Evolutionary conservation across 2,797 vertebrate species (phyloP).

Genomic region (Lagorchestes hirsutus): DNA sequence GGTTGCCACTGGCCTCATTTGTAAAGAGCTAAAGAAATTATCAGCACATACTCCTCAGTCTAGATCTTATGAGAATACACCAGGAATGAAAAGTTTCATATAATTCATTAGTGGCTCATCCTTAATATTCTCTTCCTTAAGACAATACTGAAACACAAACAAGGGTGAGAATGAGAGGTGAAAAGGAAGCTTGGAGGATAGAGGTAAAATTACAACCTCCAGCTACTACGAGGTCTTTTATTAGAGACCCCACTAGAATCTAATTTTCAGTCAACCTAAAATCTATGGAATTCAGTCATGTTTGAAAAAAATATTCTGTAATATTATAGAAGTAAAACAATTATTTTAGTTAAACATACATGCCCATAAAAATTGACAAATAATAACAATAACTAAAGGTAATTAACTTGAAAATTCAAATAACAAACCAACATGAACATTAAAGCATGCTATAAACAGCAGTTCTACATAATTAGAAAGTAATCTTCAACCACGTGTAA

Average conservation of each 20-base stretch:
- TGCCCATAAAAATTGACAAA: background rate
- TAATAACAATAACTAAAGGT: background rate
- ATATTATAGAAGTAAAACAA: too few relatives aligned
- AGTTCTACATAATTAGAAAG: background rate
- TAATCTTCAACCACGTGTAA: background rate
- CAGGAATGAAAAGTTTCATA: background rate
- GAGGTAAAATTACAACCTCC: background rate
- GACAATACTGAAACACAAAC: background rate
- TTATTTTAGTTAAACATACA: background rate
- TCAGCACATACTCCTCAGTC: background rate
- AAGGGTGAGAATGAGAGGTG: background rate
- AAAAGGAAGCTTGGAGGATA: background rate
- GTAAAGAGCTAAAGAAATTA: background rate
- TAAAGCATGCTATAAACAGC: background rate
- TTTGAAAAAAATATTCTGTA: background rate
- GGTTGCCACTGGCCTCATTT: too few relatives aligned
- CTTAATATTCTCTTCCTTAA: background rate
- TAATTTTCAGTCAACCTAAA: background rate
- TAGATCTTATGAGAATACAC: background rate
- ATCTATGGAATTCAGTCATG: background rate
- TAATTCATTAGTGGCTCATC: background rate
- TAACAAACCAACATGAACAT: background rate
- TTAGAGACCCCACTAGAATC: too few relatives aligned
- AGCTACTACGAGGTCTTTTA: background rate
- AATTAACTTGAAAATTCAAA: background rate